Conservation (phyloP, 2,797 vertebrate species). For the Hemibagrus guttatus region DNA sequence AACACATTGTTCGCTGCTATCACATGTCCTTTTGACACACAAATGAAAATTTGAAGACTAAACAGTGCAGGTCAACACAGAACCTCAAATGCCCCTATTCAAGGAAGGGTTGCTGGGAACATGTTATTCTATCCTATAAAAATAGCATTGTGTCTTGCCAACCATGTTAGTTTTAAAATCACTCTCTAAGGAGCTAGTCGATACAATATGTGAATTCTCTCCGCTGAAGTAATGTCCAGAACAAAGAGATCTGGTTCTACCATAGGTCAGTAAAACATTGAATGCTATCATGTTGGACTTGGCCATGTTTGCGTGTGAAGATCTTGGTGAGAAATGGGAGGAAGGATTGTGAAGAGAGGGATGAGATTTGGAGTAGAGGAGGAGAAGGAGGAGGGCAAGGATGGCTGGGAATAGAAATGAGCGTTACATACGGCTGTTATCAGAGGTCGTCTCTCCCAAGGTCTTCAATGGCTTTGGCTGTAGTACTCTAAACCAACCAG, state of each 20-base stretch:
- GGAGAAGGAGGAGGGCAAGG: constrained; percentile 28
- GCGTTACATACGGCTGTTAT: constrained; percentile 57
- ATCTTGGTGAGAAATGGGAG: constrained; percentile 24
- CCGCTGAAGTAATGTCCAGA: not conserved
- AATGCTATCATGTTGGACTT: not conserved
- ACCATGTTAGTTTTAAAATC: not conserved
- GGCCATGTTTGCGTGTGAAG: not conserved
- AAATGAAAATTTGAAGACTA: constrained; percentile 52
- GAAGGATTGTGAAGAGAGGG: constrained; percentile 16
- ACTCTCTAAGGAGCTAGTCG: no score
- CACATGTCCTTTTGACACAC: constrained; percentile 39
- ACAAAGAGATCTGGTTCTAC: not conserved
- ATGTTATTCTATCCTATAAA: not conserved
- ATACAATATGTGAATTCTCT: not conserved
- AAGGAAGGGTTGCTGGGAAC: not conserved
- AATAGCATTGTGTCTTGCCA: not conserved
- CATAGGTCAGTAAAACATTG: not conserved
- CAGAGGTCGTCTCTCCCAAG: constrained; percentile 58
- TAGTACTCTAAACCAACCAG: constrained; percentile 42
- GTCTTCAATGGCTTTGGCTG: constrained; percentile 54
- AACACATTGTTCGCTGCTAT: constrained; percentile 49
- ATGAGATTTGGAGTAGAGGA: constrained; percentile 34
- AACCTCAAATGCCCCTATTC: constrained; percentile 3
- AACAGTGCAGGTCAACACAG: constrained; percentile 40
- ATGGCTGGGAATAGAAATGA: constrained; percentile 48